A percentile compares a stretch with the other conserved stretches of the same genome.
Conservation (phyloP, 35 echinoderm and acorn worm species). For the Ptychodera flava region DNA sequence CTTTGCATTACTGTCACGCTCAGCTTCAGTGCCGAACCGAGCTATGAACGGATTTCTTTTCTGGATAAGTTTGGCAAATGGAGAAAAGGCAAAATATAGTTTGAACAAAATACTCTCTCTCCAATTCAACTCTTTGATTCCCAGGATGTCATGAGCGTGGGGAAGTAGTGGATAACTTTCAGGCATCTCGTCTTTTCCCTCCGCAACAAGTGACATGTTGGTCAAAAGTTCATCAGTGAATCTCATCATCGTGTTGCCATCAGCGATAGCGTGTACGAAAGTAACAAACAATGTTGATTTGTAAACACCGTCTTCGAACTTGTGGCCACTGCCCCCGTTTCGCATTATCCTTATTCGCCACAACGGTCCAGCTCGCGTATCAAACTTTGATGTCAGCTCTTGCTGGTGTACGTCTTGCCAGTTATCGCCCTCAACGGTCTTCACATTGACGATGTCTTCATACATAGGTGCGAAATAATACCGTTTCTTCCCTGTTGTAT, state of each 20-base stretch:
- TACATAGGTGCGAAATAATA: background rate
- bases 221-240: background rate
- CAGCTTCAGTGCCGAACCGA: background rate
- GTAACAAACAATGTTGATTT: background rate
- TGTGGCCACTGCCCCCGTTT: too few relatives aligned
- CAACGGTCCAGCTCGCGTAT: background rate
- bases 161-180: background rate
- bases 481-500: background rate
- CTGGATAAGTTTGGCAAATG: background rate
- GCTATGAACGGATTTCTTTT: background rate
- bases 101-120: background rate
- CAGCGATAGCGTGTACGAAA: background rate
- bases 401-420: background rate
- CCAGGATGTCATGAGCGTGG: background rate
- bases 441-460: background rate
- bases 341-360: background rate
- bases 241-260: background rate
- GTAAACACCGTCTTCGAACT: background rate
- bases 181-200: background rate
- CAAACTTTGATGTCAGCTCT: background rate
- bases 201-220: background rate
- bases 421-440: background rate
- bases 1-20: background rate
- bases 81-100: too few relatives aligned
- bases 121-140: background rate